Percentiles rank a stretch among this genome's conserved stretches.
phyloP scores from a whole-genome alignment of 2,113 vertebrate genomes.

The Alosa alosa region DNA sequence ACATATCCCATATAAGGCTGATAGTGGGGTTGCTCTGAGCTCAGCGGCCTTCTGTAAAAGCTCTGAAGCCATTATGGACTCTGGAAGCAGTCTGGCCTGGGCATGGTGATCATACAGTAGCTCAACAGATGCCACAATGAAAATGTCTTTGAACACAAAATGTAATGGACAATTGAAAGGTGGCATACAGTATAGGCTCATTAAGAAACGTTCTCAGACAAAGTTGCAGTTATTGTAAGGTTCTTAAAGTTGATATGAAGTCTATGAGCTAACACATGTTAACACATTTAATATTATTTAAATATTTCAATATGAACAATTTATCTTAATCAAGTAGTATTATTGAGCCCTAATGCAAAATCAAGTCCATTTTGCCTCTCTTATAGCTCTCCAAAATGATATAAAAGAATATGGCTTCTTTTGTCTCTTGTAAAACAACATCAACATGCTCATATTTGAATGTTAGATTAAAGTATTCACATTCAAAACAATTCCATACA shows the following conservation, averaged over 20 bases:
- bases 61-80: background rate
- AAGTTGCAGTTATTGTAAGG: background rate
- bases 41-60: background rate
- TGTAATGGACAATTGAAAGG: background rate
- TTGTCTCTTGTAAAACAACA: background rate
- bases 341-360: background rate
- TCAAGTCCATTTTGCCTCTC: background rate
- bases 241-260: background rate
- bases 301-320: background rate
- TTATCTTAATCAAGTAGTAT: background rate
- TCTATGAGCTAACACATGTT: background rate
- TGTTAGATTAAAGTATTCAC: no score
- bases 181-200: background rate
- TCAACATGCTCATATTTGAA: no score
- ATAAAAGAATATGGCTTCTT: background rate
- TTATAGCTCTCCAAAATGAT: background rate
- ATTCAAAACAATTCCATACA: no score
- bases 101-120: background rate
- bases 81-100: background rate
- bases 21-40: background rate
- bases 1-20: conserved; percentile 3
- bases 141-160: background rate
- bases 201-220: background rate
- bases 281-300: no score
- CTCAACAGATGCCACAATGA: background rate